These are phyloP conservation scores for Nephrotoma flavescens DNA, from an alignment of 2,888 invertebrate genomes.

Conservation along the genomic window DNA sequence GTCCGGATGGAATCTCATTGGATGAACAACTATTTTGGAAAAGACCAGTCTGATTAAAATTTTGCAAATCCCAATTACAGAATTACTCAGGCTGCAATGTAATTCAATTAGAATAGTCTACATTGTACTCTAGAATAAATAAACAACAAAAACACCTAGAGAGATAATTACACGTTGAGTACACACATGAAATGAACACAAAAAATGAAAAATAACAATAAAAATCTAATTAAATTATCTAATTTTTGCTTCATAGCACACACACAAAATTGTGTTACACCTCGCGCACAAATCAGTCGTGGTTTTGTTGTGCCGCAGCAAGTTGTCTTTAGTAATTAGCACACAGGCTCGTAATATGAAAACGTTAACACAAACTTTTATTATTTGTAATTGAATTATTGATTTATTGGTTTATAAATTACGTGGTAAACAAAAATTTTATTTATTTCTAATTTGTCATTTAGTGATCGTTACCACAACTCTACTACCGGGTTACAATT, in stretches of 20 bases:
- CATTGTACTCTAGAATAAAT: too few species aligned
- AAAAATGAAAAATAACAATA: too few species aligned
- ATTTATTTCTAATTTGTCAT: neutral
- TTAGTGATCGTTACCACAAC: neutral
- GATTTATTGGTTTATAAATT: neutral
- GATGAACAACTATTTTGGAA: too few species aligned
- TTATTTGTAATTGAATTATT: neutral
- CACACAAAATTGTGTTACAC: neutral
- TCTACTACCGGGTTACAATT: neutral
- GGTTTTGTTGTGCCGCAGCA: neutral
- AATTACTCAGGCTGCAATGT: too few species aligned
- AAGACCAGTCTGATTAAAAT: too few species aligned
- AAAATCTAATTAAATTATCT: neutral
- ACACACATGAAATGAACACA: neutral
- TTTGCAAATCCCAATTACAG: too few species aligned
- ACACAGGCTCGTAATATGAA: neutral
- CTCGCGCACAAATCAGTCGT: neutral
- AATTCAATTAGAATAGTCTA: too few species aligned
- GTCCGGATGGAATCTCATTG: too few species aligned
- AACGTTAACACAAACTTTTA: neutral
- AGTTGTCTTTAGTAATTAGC: neutral
- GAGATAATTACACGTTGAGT: neutral
- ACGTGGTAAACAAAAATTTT: neutral
- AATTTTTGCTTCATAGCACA: neutral
- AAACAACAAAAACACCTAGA: too few species aligned